phyloP scores from a whole-genome alignment of 1,140 invertebrate species.

The Stegodyphus dumicola region DNA sequence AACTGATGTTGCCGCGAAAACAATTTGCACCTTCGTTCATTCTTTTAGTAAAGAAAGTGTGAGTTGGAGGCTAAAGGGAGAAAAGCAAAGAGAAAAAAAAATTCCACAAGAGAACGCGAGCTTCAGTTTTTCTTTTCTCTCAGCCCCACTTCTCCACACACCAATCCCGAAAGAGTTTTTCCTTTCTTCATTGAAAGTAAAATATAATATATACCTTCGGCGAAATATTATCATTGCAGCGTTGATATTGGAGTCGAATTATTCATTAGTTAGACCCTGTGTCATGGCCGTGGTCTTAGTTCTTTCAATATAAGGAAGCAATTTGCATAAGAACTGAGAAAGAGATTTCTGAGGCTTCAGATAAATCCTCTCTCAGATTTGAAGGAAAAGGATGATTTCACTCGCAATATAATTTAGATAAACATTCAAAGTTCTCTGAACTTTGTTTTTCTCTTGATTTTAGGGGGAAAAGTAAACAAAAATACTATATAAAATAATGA shows the following conservation, averaged over 20 bases:
- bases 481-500: background rate
- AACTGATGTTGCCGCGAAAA: slow-evolving; percentile 26
- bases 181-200: slow-evolving; percentile 14
- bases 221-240: slow-evolving; percentile 1
- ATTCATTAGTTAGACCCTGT: slow-evolving; percentile 46
- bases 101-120: too few species aligned
- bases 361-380: too few species aligned
- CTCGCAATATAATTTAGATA: too few species aligned
- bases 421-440: too few species aligned
- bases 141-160: too few species aligned
- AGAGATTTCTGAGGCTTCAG: too few species aligned
- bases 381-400: too few species aligned
- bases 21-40: slow-evolving; percentile 39
- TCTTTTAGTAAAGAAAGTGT: background rate
- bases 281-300: slow-evolving; percentile 5
- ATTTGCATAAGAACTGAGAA: slow-evolving; percentile 30
- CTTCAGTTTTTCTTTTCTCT: too few species aligned
- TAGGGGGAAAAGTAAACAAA: background rate
- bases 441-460: background rate
- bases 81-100: background rate
- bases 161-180: background rate
- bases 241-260: slow-evolving; percentile 34
- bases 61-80: background rate
- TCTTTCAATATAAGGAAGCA: slow-evolving; percentile 17
- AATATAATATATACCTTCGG: slow-evolving; percentile 25